Evolutionary conservation across 2,888 invertebrate genomes (phyloP).

Genomic region (Acrobasis repandana): DNA sequence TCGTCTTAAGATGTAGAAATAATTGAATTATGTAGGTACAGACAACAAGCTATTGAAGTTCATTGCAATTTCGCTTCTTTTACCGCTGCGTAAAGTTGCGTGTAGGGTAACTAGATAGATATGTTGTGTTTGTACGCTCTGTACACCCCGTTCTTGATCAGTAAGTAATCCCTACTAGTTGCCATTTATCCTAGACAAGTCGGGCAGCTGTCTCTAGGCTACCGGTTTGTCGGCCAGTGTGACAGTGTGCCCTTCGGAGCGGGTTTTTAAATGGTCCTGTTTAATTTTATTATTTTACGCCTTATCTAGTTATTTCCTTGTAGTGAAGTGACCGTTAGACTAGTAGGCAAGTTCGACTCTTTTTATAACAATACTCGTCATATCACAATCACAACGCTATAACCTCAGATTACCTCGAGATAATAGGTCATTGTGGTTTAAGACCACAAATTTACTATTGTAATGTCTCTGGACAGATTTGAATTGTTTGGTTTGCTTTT

Average conservation of each 20-base stretch:
- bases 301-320: constrained; percentile 15
- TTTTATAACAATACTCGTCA: too few species aligned
- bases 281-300: constrained; percentile 22
- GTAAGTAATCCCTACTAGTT: constrained; percentile 50
- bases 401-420: too few species aligned
- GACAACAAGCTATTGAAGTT: too few species aligned
- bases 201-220: constrained; percentile 55
- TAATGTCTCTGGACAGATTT: too few species aligned
- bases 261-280: constrained; percentile 16
- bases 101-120: too few species aligned
- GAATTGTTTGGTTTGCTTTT: too few species aligned
- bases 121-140: constrained; percentile 5
- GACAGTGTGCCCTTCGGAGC: constrained; percentile 17
- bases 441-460: too few species aligned
- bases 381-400: too few species aligned
- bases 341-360: neutral
- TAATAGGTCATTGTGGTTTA: neutral
- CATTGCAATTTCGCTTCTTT: too few species aligned
- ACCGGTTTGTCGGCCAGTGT: constrained; percentile 47
- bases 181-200: constrained; percentile 55
- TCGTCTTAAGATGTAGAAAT: constrained; percentile 35
- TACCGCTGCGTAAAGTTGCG: too few species aligned
- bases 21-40: constrained; percentile 38
- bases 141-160: constrained; percentile 42
- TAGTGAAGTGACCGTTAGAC: constrained; percentile 17